Conservation (phyloP, 2,113 vertebrate species). For the Otus sunia region DNA sequence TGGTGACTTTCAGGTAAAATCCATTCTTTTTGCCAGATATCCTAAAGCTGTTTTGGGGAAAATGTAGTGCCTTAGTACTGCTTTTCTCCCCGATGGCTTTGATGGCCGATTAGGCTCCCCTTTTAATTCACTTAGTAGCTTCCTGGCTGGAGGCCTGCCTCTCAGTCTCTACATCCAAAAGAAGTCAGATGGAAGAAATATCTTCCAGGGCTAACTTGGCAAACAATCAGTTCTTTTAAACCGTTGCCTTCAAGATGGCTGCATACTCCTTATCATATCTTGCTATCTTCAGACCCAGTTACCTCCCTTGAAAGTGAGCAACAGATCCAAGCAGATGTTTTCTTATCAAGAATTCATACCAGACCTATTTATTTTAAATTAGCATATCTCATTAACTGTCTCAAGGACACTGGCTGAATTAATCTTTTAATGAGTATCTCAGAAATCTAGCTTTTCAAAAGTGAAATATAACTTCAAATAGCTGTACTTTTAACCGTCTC, state of each 20-base stretch:
- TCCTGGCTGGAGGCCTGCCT: background rate
- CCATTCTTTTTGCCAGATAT: background rate
- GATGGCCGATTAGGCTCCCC: background rate
- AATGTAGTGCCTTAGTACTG: background rate
- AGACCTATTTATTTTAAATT: conserved; percentile 75
- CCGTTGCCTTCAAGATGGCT: conserved; percentile 30
- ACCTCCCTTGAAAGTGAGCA: conserved; percentile 55
- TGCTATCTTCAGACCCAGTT: conserved; percentile 45
- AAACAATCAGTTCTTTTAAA: conserved; percentile 57
- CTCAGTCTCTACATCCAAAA: background rate
- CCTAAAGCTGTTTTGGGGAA: background rate
- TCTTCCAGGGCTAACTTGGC: conserved; percentile 32
- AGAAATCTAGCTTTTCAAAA: conserved; percentile 41
- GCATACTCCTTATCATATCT: background rate
- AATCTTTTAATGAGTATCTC: conserved; percentile 65
- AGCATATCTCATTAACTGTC: conserved; percentile 78
- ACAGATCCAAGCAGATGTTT: conserved; percentile 73
- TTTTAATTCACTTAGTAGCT: background rate
- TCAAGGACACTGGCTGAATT: conserved; percentile 73
- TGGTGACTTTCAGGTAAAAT: background rate
- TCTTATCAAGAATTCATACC: conserved; percentile 77
- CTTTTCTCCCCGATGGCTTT: background rate
- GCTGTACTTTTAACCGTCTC: conserved; percentile 5
- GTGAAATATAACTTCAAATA: background rate
- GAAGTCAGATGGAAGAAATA: background rate